Conservation (phyloP, 92 coral and sea anemone species). For the Desmophyllum pertusum region DNA sequence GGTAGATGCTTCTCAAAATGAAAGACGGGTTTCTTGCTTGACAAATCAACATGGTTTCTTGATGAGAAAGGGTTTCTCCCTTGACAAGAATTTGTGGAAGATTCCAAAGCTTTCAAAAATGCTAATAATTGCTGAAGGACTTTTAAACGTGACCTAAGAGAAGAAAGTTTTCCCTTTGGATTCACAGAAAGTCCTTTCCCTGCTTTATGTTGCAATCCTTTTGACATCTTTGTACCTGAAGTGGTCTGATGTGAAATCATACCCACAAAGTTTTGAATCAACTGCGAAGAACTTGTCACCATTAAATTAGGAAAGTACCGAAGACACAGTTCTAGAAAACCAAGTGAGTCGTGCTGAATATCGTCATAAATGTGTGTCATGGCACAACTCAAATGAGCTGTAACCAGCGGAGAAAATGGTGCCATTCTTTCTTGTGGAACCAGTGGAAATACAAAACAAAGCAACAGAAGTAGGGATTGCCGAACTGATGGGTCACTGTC, state of each 20-base stretch:
- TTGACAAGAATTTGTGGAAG: background rate
- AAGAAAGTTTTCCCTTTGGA: slow-evolving; percentile 88
- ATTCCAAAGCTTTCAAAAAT: slow-evolving; percentile 57
- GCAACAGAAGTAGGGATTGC: slow-evolving; percentile 75
- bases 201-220: slow-evolving; percentile 21
- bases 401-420: slow-evolving; percentile 75
- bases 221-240: slow-evolving; percentile 11
- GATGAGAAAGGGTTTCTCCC: background rate
- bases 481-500: slow-evolving; percentile 86
- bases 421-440: slow-evolving; percentile 69
- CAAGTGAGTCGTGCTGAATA: slow-evolving; percentile 87
- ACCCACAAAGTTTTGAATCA: slow-evolving; percentile 75
- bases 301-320: slow-evolving; percentile 67
- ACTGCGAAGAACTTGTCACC: slow-evolving; percentile 61
- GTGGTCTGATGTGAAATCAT: slow-evolving; percentile 73
- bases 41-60: background rate
- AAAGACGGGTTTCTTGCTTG: slow-evolving; percentile 3
- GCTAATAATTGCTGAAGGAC: slow-evolving; percentile 72
- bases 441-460: slow-evolving; percentile 64
- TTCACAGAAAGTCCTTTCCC: slow-evolving; percentile 51
- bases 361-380: slow-evolving; percentile 95
- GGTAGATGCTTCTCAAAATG: slow-evolving; percentile 28
- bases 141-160: slow-evolving; percentile 78
- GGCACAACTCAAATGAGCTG: slow-evolving; percentile 92
- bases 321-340: slow-evolving; percentile 78